Base-by-base conservation (phyloP, 1,140 invertebrate genomes). In the Limonius californicus region DNA sequence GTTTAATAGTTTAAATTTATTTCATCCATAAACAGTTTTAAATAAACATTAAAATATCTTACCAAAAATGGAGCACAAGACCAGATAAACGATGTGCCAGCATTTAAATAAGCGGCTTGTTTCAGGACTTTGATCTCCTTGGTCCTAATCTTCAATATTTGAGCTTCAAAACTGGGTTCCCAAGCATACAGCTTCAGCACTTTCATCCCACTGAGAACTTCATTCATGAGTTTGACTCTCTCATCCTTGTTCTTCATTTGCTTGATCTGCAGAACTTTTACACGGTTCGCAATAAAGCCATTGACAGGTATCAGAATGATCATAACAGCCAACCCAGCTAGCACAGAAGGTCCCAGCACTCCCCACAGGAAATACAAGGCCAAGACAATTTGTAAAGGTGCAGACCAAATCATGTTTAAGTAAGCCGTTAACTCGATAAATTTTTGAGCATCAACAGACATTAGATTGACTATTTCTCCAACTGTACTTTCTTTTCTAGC, bases 351-450 rank as follows among this genome's bases (percentile, higher is more conserved):
- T 0, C 95, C 89, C 6, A 92, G 77, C 62, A 88, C 88, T 21
- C 85, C 83, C 92, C 94, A 98, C 2, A 98, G 78, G 78, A 98
- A 95, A 71, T 90, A 95, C 11, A 97, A 76, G 0, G 92, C 89
- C 9, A 97, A 73, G 7, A 78, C 80, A 67, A 98, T 97, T 81
- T 97, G 94, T 8, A 98, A 77, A 0, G 95, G 96, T 1, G 92
- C 94, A 0, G 95, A 97, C 96, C 96, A 99, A 65, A 98, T 85
- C 87, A 95, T 94, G 76, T 97, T 96, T 58, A 98, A 80, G 73
- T 96, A 97, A 0, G 89, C 86, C 1, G 88, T 90, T 23, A 95
- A 78, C 72, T 95, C 93, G 83, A 94, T 88, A 69, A 96, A 92
- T 70, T 91, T 79, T 71, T 89, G 86, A 1, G 85, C 84, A 77